Percentiles rank a stretch among this genome's conserved stretches.
Evolutionary conservation across 2,888 invertebrate genomes (phyloP).

Genomic region (Orchesellides sinensis): DNA sequence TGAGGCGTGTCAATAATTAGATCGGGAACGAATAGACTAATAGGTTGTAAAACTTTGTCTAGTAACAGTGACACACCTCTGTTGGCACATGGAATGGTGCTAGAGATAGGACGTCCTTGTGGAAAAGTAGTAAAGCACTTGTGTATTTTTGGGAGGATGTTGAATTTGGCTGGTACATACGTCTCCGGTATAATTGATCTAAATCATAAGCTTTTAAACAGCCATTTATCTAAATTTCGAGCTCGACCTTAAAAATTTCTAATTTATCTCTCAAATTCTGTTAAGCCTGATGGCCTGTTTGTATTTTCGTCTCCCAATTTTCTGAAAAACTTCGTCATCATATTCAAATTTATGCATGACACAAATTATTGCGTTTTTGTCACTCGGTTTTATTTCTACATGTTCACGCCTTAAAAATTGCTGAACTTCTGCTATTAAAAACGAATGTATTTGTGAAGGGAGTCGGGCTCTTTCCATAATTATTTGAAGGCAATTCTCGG

Average conservation of each 20-base stretch:
- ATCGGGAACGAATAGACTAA: neutral
- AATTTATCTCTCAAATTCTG: neutral
- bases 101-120: constrained; percentile 3
- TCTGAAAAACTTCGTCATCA: neutral
- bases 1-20: constrained; percentile 18
- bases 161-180: constrained; percentile 1
- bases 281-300: neutral
- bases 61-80: neutral
- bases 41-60: neutral
- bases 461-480: neutral
- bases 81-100: neutral
- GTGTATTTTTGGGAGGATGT: constrained; percentile 12
- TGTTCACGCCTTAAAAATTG: neutral
- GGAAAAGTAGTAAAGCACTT: neutral
- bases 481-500: too few relatives aligned
- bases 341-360: constrained; percentile 5
- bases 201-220: neutral
- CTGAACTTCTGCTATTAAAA: neutral
- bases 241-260: neutral
- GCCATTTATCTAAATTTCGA: neutral
- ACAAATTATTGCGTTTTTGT: constrained; percentile 24
- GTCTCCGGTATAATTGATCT: neutral
- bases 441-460: neutral
- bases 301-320: constrained; percentile 4
- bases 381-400: constrained; percentile 6